A percentile compares a stretch with the other conserved stretches of the same genome.
Conservation (phyloP, 1,140 invertebrate species). For the Ridgeia piscesae region DNA sequence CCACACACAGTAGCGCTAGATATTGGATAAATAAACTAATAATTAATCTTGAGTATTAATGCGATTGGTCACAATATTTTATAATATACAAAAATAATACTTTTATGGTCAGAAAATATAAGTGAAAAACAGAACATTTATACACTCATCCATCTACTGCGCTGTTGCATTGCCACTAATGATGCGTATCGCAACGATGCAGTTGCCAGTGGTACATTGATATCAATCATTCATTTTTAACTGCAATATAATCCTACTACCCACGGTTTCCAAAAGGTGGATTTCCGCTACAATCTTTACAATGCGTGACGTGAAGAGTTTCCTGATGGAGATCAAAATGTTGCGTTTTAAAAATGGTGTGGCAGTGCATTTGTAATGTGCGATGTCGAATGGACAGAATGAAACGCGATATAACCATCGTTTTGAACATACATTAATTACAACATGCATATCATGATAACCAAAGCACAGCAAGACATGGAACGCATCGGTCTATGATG, state of each 20-base stretch:
- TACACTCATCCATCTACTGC: background rate
- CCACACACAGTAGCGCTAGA: background rate
- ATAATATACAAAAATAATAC: constrained; percentile 7
- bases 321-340: background rate
- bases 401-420: background rate
- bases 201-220: background rate
- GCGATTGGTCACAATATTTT: background rate
- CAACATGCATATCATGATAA: background rate
- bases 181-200: background rate
- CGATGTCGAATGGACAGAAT: background rate
- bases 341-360: background rate
- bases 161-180: background rate
- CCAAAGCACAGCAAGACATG: background rate
- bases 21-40: background rate
- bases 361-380: background rate
- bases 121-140: background rate
- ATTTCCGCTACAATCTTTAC: background rate
- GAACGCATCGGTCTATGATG: background rate
- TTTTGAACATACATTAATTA: background rate
- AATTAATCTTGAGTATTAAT: background rate
- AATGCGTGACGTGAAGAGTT: background rate
- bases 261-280: background rate
- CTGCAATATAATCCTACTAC: background rate
- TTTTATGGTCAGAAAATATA: constrained; percentile 6
- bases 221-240: background rate